Evolutionary conservation across 2,797 vertebrate species (phyloP), one percentile per base, ranked within the genome.

Genomic region (Clarias fuscus): DNA sequence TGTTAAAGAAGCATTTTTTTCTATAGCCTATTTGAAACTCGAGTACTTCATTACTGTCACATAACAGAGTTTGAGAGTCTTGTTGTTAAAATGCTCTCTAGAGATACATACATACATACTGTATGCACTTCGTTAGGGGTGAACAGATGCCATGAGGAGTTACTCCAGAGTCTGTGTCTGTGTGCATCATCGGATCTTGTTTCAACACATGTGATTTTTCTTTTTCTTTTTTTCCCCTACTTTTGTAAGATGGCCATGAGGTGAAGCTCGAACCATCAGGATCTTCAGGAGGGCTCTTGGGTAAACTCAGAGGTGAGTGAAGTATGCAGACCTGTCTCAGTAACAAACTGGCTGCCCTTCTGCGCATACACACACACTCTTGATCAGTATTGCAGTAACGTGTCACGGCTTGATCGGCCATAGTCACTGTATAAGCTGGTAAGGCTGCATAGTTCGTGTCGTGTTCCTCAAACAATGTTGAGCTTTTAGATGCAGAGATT

Each of bases 241-340:
- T 30, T 43, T 48, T 68, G 48, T 62, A 92, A 97, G 96, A 95
- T 91, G 96, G 94, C 88, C 94, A 92, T 88, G 97, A 99, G 53
- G 95, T 95, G 87, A 99, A 99, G 93, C 89, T 94, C 84, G 96
- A 97, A 83, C 93, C 97, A 84, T 88, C 90, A 72, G 95, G 91
- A 91, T 95, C 98, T 85, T 91, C 93, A 14, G 96, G 95, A 90
- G 97, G 97, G 91, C 95, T 99, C 88, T 92, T 98, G 90, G 97
- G 97, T 91, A 98, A 96, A 95, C 95, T 99, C 87, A 95, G 96
- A 96, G 98, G 97, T 97, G 92, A 89, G 93, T 83, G 24, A 22
- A 17, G 6, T 3, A n/a, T 27, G 33, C 10, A 53, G 14, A 78
- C 53, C 27, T 27, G 72, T 56, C 43, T 75, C 43, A n/a, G 24